Evolutionary conservation across 2,888 invertebrate genomes (phyloP).

Genomic region (Calliopum simillimum): DNA sequence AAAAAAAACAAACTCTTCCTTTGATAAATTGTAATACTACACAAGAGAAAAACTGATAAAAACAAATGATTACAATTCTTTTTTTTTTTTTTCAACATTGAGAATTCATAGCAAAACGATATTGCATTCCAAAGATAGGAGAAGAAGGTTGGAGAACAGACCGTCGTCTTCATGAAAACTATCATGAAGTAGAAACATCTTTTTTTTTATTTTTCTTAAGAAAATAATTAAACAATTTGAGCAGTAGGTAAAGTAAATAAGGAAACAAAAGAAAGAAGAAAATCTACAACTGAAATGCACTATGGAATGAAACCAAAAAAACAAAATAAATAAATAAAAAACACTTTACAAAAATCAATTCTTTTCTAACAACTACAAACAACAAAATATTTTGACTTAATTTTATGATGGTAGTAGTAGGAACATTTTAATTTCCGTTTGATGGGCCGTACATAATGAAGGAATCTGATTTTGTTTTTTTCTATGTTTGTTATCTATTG

Average conservation of each 20-base stretch:
- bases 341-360: constrained; percentile 17
- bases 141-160: too few relatives aligned
- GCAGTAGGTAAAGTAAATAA: neutral
- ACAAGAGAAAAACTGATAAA: too few relatives aligned
- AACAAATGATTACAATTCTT: too few relatives aligned
- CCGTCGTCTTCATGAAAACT: too few relatives aligned
- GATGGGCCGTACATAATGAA: constrained; percentile 69
- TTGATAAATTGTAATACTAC: too few relatives aligned
- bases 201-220: neutral
- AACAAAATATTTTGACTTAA: constrained; percentile 51
- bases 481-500: constrained; percentile 22
- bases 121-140: too few relatives aligned
- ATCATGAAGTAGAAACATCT: too few relatives aligned
- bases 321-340: constrained; percentile 17
- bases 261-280: neutral
- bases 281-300: constrained; percentile 28
- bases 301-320: constrained; percentile 17
- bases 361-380: constrained; percentile 41
- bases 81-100: too few relatives aligned
- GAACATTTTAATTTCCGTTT: constrained; percentile 37
- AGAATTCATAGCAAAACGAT: too few relatives aligned
- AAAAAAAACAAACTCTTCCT: too few relatives aligned
- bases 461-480: constrained; percentile 64
- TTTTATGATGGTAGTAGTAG: constrained; percentile 40
- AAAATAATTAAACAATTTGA: neutral